Conservation (phyloP, 2,797 vertebrate species). For the Dicrostonyx torquatus region DNA sequence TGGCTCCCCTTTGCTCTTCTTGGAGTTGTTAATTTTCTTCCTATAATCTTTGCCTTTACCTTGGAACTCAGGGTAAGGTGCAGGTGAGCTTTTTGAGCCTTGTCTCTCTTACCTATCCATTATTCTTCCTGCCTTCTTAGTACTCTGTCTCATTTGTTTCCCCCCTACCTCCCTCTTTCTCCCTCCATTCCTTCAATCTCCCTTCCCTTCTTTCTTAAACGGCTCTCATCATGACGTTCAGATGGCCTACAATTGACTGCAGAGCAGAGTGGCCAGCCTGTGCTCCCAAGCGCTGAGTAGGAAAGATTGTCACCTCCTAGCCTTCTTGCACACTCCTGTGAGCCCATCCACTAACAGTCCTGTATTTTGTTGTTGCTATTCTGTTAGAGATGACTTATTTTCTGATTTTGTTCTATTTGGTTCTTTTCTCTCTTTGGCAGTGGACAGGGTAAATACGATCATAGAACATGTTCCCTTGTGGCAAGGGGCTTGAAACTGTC, state of each 20-base stretch:
- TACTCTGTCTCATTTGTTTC: background rate
- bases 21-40: constrained; percentile 11
- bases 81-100: background rate
- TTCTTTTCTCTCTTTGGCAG: background rate
- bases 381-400: background rate
- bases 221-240: background rate
- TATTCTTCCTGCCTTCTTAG: background rate
- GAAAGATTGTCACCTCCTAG: background rate
- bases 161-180: background rate
- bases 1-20: background rate
- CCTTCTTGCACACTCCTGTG: background rate
- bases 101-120: background rate
- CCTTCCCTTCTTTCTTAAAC: background rate
- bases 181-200: background rate
- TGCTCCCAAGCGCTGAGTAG: background rate
- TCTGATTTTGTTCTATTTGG: background rate
- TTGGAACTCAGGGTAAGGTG: background rate
- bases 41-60: background rate
- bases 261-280: background rate
- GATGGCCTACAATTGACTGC: background rate
- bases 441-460: background rate
- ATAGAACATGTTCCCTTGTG: background rate
- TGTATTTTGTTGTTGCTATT: background rate
- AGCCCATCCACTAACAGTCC: background rate
- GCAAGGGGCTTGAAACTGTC: background rate